These are phyloP conservation scores for Nycticebus coucang DNA, from an alignment of 2,113 vertebrate species.

Conservation along the genomic window DNA sequence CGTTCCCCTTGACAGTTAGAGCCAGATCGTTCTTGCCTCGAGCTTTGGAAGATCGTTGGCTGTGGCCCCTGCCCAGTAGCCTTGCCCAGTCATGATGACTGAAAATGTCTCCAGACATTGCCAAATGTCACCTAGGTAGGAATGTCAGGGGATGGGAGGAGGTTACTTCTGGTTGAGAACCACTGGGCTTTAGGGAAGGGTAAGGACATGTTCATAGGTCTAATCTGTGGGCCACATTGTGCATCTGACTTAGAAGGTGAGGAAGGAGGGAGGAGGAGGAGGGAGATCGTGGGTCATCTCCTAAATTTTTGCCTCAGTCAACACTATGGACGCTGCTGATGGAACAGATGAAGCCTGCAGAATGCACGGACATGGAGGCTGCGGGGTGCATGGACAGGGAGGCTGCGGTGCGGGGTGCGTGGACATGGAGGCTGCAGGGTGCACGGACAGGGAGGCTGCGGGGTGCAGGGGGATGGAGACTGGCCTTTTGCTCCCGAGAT, in stretches of 20 bases:
- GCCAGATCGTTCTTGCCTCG: not conserved
- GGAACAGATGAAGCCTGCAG: not conserved
- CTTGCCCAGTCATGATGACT: rapidly evolving
- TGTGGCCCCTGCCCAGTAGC: rapidly evolving
- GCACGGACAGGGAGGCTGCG: too few relatives aligned
- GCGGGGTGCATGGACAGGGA: too few relatives aligned
- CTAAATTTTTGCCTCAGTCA: not conserved
- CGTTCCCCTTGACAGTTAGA: not conserved
- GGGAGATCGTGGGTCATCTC: not conserved
- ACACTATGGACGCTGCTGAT: rapidly evolving
- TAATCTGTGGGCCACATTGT: not conserved
- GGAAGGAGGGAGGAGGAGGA: not conserved
- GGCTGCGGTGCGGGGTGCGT: too few relatives aligned
- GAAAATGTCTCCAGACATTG: not conserved
- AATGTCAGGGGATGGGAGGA: rapidly evolving
- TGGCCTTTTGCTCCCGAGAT: not conserved
- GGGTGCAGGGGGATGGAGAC: rapidly evolving
- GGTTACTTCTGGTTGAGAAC: not conserved
- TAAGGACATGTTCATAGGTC: too few relatives aligned
- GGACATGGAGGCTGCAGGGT: too few relatives aligned
- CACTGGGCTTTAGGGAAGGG: not conserved
- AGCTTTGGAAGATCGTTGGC: not conserved
- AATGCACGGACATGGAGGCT: rapidly evolving
- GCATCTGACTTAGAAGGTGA: not conserved
- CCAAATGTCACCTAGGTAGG: rapidly evolving